Evolutionary conservation across 2,113 vertebrate genomes (phyloP).

Genomic region (Macquaria ambigua): DNA sequence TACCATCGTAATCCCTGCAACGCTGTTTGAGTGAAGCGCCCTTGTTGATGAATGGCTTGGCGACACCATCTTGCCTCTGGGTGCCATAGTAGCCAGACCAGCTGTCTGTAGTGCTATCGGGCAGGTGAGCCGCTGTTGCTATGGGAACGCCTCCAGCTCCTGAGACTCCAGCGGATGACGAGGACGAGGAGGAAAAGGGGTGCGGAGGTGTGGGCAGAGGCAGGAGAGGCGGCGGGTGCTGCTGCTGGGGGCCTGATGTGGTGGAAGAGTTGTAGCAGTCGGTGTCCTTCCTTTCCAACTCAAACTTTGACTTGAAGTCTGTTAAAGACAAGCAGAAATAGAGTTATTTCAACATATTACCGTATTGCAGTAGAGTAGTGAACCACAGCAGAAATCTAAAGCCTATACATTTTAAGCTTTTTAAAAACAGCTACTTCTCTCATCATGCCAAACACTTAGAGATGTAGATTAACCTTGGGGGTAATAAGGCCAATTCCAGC

Average conservation of each 20-base stretch:
- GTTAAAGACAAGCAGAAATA: constrained; percentile 23
- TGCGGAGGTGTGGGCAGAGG: constrained; percentile 83
- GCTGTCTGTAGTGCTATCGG: constrained; percentile 96
- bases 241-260: constrained; percentile 78
- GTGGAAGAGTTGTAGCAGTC: constrained; percentile 87
- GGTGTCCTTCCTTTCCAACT: constrained; percentile 88
- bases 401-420: not conserved
- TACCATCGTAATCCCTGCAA: constrained; percentile 98
- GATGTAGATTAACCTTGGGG: constrained; percentile 53
- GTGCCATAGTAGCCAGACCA: constrained; percentile 94
- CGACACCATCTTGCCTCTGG: constrained; percentile 86
- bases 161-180: constrained; percentile 84
- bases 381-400: not conserved
- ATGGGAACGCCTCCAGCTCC: constrained; percentile 88
- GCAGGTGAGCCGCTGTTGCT: constrained; percentile 91
- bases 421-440: constrained; percentile 4
- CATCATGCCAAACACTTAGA: not conserved
- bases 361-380: not conserved
- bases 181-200: constrained; percentile 68
- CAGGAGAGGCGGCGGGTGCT: constrained; percentile 69
- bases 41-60: constrained; percentile 88
- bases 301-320: constrained; percentile 87
- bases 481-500: constrained; percentile 60
- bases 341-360: not conserved
- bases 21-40: constrained; percentile 91